Evolutionary conservation across 2,888 invertebrate genomes (phyloP).

Genomic region (Halictus quadricinctus): DNA sequence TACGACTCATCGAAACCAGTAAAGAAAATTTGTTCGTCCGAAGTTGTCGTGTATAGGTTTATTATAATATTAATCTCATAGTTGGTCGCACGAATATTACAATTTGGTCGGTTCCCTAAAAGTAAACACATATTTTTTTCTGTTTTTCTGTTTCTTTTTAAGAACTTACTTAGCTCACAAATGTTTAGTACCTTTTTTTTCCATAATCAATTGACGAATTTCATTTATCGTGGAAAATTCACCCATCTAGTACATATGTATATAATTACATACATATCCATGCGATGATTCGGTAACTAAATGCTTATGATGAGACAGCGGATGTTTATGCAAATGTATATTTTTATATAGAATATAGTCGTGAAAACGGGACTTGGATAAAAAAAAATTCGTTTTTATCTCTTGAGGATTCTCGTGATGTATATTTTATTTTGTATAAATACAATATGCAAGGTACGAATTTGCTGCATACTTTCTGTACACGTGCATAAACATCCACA

Average conservation of each 20-base stretch:
- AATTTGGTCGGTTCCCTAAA: slow-evolving; percentile 48
- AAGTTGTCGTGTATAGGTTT: slow-evolving; percentile 26
- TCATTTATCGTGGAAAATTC: slow-evolving; percentile 11
- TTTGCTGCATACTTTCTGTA: background rate
- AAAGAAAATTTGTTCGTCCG: background rate
- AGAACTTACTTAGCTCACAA: background rate
- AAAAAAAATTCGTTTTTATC: background rate
- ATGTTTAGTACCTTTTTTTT: slow-evolving; percentile 6
- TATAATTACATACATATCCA: slow-evolving; percentile 6
- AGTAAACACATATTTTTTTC: slow-evolving; percentile 17
- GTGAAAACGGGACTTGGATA: background rate
- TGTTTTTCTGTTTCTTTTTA: background rate
- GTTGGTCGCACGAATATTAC: slow-evolving; percentile 39
- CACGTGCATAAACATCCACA: background rate
- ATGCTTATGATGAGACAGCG: background rate
- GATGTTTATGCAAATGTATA: slow-evolving; percentile 1
- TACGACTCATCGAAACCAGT: background rate
- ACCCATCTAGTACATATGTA: background rate
- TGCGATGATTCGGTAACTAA: background rate
- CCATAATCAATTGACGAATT: slow-evolving; percentile 13
- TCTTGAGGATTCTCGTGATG: background rate
- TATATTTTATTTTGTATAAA: background rate
- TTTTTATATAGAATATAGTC: slow-evolving; percentile 1
- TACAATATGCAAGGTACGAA: background rate
- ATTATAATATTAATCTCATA: slow-evolving; percentile 44